Base-by-base conservation (phyloP, 2,888 invertebrate genomes). In the Drosophila imparisetae region DNA sequence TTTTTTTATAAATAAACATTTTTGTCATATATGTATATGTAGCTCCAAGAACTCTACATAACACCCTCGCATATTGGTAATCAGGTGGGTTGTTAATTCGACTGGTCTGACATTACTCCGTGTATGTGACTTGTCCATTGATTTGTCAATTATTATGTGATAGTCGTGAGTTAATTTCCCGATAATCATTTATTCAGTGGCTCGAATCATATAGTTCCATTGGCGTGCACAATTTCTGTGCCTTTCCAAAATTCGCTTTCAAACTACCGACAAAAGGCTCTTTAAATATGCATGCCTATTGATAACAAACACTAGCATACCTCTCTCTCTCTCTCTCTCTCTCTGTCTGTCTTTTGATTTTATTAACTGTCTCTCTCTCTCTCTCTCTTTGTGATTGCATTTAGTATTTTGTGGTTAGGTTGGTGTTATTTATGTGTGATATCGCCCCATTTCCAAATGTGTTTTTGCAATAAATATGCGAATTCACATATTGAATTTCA, bases 401-500 rank as follows among this genome's bases (percentile, higher is more conserved):
- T 54, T 57, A 32, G 18, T 53, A 30, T 38, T 64, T 49, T 48
- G 36, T 66, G 54, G 58, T 29, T 30, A 15, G 36, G 29, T 10
- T 59, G 2, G 8, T 72, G 52, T 57, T 65, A 61, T 67, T 52
- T 69, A 55, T 59, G 50, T 60, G 49, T 40, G 49, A 34, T 27
- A 49, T 70, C 50, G 34, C 24, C 58, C 32, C 61, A 75, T 75
- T 62, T 72, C 49, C 52, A 61, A 45, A 59, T 60, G 18, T 65
- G 30, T 66, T 72, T 67, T 34, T 40, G 54, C 77, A 80, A 80
- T 76, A 77, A 77, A 77, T 77, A 80, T 80, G 72, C 65, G 76
- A 72, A 80, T 72, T 59, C 49, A 57, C 21, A 66, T 65, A 69
- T 75, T 70, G 57, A 69, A 74, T 79, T 78, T 63, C 18, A 66